These are phyloP conservation scores for Cerceris rybyensis DNA, from an alignment of 2,888 invertebrate genomes.

Conservation along the genomic window DNA sequence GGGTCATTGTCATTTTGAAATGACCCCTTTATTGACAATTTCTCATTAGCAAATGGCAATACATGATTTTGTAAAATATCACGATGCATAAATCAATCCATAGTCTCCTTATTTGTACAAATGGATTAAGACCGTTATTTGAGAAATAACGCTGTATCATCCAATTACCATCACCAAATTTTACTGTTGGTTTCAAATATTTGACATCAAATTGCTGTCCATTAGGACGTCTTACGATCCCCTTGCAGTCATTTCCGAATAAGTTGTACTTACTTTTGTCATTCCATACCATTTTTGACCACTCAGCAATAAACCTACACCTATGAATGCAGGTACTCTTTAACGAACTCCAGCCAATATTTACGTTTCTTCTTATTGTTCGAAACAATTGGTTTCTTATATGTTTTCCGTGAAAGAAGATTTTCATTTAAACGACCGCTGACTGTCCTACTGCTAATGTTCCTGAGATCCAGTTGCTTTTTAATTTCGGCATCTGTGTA, in stretches of 20 bases:
- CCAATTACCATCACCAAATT: slow-evolving; percentile 22
- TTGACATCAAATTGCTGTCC: slow-evolving; percentile 8
- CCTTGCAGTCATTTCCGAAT: slow-evolving; percentile 12
- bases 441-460: slow-evolving; percentile 9
- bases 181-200: slow-evolving; percentile 19
- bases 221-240: slow-evolving; percentile 4
- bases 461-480: slow-evolving; percentile 12
- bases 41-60: no score
- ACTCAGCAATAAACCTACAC: slow-evolving; percentile 6
- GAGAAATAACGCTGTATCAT: slow-evolving; percentile 6
- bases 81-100: slow-evolving; percentile 12
- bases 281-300: slow-evolving; percentile 12
- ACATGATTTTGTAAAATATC: background rate
- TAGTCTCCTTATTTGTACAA: slow-evolving; percentile 11
- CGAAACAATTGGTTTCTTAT: no score
- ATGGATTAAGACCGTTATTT: slow-evolving; percentile 2
- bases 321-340: background rate
- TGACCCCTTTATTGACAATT: no score
- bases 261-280: slow-evolving; percentile 22
- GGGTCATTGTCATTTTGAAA: no score
- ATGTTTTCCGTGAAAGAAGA: slow-evolving; percentile 3
- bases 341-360: slow-evolving; percentile 11
- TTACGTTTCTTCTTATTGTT: slow-evolving; percentile 3
- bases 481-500: slow-evolving; percentile 7
- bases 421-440: slow-evolving; percentile 3